Conservation (phyloP, 1,140 invertebrate genomes). For the Gryllus bimaculatus region DNA sequence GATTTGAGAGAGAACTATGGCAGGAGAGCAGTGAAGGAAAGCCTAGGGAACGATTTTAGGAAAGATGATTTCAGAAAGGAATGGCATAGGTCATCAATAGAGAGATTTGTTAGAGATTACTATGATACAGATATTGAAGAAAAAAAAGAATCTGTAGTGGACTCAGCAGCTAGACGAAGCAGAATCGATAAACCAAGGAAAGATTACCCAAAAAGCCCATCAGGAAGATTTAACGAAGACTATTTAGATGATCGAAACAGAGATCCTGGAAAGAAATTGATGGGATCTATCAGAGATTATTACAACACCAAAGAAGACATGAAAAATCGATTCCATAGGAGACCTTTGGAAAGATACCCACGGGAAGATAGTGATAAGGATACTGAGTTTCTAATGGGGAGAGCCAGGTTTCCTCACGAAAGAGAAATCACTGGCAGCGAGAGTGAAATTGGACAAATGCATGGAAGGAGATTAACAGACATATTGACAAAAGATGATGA, state of each 20-base stretch:
- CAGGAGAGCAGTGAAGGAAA: background rate
- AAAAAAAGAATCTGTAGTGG: background rate
- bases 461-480: too few species aligned
- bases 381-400: too few species aligned
- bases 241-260: background rate
- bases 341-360: too few species aligned
- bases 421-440: background rate
- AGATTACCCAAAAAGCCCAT: background rate
- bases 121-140: background rate
- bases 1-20: background rate
- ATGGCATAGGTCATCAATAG: background rate
- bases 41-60: background rate
- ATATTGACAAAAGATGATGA: too few species aligned
- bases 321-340: too few species aligned
- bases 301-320: too few species aligned
- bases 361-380: too few species aligned
- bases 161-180: background rate
- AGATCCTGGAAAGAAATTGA: background rate
- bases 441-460: background rate
- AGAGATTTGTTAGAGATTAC: background rate
- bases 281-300: too few species aligned
- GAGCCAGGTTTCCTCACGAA: too few species aligned
- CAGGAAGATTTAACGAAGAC: background rate
- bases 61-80: background rate
- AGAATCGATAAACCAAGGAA: background rate